Percentiles rank a stretch among this genome's conserved stretches.
Conservation (phyloP, 2,888 invertebrate genomes). For the Operophtera brumata region DNA sequence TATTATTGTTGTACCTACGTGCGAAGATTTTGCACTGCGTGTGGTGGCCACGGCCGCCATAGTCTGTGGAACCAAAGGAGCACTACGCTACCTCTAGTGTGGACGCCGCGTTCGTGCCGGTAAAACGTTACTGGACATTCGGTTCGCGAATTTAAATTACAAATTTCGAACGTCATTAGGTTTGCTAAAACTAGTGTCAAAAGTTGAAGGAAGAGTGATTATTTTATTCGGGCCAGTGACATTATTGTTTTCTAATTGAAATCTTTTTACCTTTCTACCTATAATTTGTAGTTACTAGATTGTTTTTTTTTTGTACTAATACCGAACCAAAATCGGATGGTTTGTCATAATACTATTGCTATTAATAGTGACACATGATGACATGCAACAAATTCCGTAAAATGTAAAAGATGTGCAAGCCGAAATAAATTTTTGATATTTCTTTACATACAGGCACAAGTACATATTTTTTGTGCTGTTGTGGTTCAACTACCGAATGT, state of each 20-base stretch:
- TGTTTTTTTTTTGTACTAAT: too few species aligned
- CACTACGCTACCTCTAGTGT: conserved; percentile 40
- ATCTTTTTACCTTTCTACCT: too few species aligned
- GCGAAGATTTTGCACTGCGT: conserved; percentile 26
- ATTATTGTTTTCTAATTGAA: neutral
- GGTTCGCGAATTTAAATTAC: conserved; percentile 33
- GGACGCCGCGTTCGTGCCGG: conserved; percentile 53
- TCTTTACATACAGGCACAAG: neutral
- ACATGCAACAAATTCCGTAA: too few species aligned
- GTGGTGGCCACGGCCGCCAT: neutral
- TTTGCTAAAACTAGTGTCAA: conserved; percentile 6
- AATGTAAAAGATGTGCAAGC: too few species aligned
- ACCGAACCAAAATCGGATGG: too few species aligned
- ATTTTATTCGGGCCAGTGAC: conserved; percentile 10
- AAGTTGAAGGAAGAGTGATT: neutral
- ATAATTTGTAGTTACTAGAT: too few species aligned
- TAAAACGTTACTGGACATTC: conserved; percentile 46
- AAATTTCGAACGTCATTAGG: conserved; percentile 22
- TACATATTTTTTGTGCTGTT: neutral
- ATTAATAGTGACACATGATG: too few species aligned
- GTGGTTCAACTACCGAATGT: neutral
- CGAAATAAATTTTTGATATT: too few species aligned
- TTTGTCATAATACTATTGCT: too few species aligned
- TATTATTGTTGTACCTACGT: conserved; percentile 3
- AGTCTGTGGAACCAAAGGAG: conserved; percentile 23